Evolutionary conservation across 2,888 invertebrate genomes (phyloP).

Genomic region (Melieria omissa): DNA sequence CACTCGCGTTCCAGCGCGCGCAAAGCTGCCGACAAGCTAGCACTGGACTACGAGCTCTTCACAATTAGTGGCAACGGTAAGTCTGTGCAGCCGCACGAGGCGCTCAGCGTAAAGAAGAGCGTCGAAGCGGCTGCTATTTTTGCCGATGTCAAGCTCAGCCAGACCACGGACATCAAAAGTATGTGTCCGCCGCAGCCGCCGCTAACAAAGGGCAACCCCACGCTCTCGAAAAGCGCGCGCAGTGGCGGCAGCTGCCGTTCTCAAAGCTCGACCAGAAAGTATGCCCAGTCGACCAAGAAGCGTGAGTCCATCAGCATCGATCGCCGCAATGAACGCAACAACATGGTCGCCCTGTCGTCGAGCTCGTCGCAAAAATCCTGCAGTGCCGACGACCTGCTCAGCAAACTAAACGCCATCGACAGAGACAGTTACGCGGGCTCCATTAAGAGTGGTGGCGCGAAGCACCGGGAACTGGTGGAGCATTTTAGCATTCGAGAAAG

Average conservation of each 20-base stretch:
- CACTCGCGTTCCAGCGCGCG: constrained; percentile 55
- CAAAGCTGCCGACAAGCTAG: constrained; percentile 73
- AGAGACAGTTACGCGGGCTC: constrained; percentile 50
- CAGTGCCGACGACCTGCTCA: constrained; percentile 62
- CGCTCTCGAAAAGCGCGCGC: constrained; percentile 21
- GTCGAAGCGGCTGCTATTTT: constrained; percentile 90
- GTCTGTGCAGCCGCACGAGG: constrained; percentile 73
- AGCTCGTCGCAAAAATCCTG: constrained; percentile 56
- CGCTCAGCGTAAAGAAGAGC: constrained; percentile 86
- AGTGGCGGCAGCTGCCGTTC: constrained; percentile 52
- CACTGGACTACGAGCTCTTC: constrained; percentile 80
- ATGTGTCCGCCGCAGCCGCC: constrained; percentile 53
- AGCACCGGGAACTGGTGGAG: constrained; percentile 40
- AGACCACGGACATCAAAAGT: constrained; percentile 75
- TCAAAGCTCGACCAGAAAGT: constrained; percentile 46
- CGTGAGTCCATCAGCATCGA: constrained; percentile 59
- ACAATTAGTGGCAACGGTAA: constrained; percentile 69
- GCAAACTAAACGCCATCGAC: constrained; percentile 60
- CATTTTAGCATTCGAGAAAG: constrained; percentile 26
- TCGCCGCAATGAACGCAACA: constrained; percentile 49
- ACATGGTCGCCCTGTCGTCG: constrained; percentile 45
- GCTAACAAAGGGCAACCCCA: constrained; percentile 27
- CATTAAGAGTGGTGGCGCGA: constrained; percentile 49
- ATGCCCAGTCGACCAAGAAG: constrained; percentile 49
- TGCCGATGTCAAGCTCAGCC: constrained; percentile 78